Base-by-base conservation (phyloP, 2,888 invertebrate species). In the Theodoxus fluviatilis region DNA sequence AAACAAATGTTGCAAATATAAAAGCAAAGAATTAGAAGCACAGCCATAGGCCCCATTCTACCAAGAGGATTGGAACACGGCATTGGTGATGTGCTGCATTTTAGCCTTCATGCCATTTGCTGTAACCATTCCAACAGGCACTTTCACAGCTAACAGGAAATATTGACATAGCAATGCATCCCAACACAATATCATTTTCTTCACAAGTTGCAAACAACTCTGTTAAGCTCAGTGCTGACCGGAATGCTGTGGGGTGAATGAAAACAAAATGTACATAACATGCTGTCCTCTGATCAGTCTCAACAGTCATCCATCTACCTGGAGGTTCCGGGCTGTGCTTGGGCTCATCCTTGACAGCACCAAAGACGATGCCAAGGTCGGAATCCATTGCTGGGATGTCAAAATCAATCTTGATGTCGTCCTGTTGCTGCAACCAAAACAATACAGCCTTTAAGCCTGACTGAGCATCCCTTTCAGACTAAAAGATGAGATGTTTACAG, bases 261-360 rank as follows among this genome's bases (percentile, higher is more conserved):
- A 43, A 15, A 55, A 15, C 12, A 55, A 55, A 12, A 18, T 55
- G 9, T 22, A 9, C 12, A 7, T 31, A 31, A 61, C n/a, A 33
- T 4, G 4, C 3, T 33, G 28, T 33, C 6, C 9, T 61, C 4
- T n/a, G n/a, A n/a, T n/a, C n/a, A n/a, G n/a, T n/a, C n/a, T n/a
- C n/a, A n/a, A n/a, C n/a, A n/a, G n/a, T n/a, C n/a, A n/a, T n/a
- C n/a, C n/a, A n/a, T 38, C 55, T 57, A 83, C 86, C 85, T 76
- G 86, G 86, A 47, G 83, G 83, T 69, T 85, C 85, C 52, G 85
- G 85, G 77, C 86, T 94, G 82, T 94, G 94, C 82, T 95, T 94
- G 80, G 95, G 95, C 75, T 95, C 96, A 83, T 95, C 95, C 84
- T 96, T 96, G 78, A 97, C 96, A 78, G 95, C 74, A n/a, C 78